Conservation (phyloP, 2,113 vertebrate genomes). For the Cygnus buccinator region DNA sequence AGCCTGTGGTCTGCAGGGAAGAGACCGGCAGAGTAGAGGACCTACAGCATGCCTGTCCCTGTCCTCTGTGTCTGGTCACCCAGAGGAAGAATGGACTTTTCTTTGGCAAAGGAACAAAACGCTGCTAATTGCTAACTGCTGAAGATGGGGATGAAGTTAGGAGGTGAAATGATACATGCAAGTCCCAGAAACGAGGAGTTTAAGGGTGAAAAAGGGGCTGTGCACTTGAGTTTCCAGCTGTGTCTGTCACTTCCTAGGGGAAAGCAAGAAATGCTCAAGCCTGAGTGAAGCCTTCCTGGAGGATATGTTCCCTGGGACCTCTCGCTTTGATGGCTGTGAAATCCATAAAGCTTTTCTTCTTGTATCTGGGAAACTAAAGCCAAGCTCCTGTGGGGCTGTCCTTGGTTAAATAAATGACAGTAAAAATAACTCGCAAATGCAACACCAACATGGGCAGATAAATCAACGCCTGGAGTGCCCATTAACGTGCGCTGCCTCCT, state of each 20-base stretch:
- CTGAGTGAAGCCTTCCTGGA: background rate
- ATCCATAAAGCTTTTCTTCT: conserved; percentile 8
- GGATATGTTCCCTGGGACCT: conserved; percentile 36
- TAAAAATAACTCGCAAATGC: background rate
- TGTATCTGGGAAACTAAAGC: background rate
- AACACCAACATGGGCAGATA: background rate
- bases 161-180: background rate
- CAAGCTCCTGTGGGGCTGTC: background rate
- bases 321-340: conserved; percentile 23
- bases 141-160: background rate
- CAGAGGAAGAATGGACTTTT: background rate
- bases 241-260: background rate
- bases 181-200: background rate
- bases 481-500: background rate
- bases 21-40: background rate
- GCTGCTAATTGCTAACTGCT: background rate
- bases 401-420: background rate
- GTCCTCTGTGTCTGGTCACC: background rate
- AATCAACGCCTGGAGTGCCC: background rate
- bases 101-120: background rate
- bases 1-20: background rate
- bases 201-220: background rate
- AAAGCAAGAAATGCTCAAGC: background rate
- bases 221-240: background rate
- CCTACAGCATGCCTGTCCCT: background rate